These are phyloP conservation scores for Charina bottae DNA, from an alignment of 2,113 vertebrate species.

Conservation along the genomic window DNA sequence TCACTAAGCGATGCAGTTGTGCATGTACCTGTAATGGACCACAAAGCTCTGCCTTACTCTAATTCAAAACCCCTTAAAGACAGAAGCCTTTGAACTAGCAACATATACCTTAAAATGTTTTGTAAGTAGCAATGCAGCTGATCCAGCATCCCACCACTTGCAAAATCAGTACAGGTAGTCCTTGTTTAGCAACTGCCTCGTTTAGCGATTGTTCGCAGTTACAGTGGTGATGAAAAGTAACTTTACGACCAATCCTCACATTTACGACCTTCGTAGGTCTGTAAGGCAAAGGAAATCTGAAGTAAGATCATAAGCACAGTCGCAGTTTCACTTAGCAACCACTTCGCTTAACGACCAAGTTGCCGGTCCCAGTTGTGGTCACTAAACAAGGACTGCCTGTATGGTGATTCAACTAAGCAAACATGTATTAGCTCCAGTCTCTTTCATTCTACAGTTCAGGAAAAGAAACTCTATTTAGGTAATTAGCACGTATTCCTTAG, in stretches of 20 bases:
- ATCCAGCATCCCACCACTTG: neutral
- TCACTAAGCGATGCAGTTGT: neutral
- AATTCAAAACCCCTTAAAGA: neutral
- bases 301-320: neutral
- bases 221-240: neutral
- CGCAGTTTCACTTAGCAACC: neutral
- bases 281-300: neutral
- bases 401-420: neutral
- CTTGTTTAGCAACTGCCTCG: neutral
- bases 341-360: neutral
- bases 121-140: neutral
- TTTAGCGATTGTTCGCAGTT: neutral
- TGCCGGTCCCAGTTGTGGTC: neutral
- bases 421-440: slow-evolving; percentile 6
- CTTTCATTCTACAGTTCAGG: slow-evolving; percentile 21
- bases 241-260: neutral
- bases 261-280: neutral
- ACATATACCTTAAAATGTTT: neutral
- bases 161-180: neutral
- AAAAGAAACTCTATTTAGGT: slow-evolving; percentile 14
- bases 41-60: neutral
- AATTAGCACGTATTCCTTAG: slow-evolving; percentile 24
- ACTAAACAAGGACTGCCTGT: neutral
- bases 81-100: neutral
- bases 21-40: neutral